Conservation (phyloP, 2,113 vertebrate genomes). For the Centropus unirufus region DNA sequence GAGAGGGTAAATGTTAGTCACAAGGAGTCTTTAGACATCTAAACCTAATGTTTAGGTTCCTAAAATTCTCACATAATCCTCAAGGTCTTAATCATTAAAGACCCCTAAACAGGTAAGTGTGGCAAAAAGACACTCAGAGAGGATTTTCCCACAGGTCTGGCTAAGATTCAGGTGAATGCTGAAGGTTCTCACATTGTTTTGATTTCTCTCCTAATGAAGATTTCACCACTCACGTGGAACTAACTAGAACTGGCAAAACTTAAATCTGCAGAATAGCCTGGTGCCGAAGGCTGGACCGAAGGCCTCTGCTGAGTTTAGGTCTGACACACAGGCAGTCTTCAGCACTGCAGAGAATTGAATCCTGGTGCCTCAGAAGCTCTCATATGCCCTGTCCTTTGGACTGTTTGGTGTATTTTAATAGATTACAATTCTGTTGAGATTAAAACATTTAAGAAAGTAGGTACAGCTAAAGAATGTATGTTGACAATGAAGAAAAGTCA, state of each 20-base stretch:
- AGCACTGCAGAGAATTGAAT: not conserved
- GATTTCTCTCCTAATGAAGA: not conserved
- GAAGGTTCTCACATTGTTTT: not conserved
- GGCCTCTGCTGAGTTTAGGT: not conserved
- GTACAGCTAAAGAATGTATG: not conserved
- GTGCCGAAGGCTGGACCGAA: not conserved
- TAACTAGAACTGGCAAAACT: not conserved
- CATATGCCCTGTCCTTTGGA: not conserved
- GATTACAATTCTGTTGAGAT: not conserved
- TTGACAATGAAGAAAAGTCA: not conserved
- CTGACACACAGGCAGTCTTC: not conserved
- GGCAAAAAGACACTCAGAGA: not conserved
- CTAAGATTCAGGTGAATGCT: not conserved
- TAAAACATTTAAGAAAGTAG: not conserved
- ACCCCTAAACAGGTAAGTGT: not conserved
- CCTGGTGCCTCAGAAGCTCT: not conserved
- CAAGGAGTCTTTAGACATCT: not conserved
- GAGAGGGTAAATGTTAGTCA: not conserved
- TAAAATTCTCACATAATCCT: not conserved
- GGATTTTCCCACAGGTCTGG: not conserved
- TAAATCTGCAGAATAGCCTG: not conserved
- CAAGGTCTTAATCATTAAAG: not conserved
- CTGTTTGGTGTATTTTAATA: not conserved
- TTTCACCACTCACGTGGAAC: not conserved
- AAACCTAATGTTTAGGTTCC: not conserved